These are phyloP conservation scores for Triplophysa yarkandensis DNA, from an alignment of 2,797 vertebrate genomes.

Conservation along the genomic window DNA sequence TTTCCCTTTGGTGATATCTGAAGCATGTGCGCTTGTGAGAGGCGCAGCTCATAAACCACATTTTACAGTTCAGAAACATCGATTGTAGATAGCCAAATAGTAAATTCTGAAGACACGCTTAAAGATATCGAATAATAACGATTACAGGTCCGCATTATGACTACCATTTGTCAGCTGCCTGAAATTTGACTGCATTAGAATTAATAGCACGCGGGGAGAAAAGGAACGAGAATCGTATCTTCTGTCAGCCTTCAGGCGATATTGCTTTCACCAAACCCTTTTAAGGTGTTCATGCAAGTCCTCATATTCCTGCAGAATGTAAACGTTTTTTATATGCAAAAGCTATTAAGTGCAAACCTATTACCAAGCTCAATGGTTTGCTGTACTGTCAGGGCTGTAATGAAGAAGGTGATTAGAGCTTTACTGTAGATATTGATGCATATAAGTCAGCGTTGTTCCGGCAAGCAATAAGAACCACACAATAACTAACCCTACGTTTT, in stretches of 20 bases:
- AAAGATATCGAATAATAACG: constrained; percentile 25
- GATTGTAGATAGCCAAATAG: background rate
- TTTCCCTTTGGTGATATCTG: constrained; percentile 36
- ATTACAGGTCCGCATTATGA: background rate
- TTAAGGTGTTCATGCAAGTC: constrained; percentile 21
- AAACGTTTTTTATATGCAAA: constrained; percentile 29
- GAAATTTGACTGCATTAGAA: constrained; percentile 30
- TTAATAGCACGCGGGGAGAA: constrained; percentile 12
- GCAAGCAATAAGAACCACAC: constrained; percentile 58
- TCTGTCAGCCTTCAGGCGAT: constrained; percentile 3
- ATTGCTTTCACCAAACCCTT: constrained; percentile 36
- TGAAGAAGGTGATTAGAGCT: constrained; percentile 1
- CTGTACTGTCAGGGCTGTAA: constrained; percentile 5
- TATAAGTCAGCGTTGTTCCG: constrained; percentile 3
- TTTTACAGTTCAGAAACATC: background rate
- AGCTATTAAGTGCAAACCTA: constrained; percentile 3
- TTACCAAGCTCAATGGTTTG: constrained; percentile 9
- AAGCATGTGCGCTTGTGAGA: constrained; percentile 20
- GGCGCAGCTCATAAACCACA: constrained; percentile 14
- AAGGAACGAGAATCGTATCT: background rate
- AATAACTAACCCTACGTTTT: constrained; percentile 42
- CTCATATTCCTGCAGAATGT: constrained; percentile 3
- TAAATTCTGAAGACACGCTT: constrained; percentile 2
- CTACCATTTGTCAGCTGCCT: constrained; percentile 15
- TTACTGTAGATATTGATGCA: constrained; percentile 1